Base-by-base conservation (phyloP, 2,888 invertebrate species). In the Frankliniella fusca region DNA sequence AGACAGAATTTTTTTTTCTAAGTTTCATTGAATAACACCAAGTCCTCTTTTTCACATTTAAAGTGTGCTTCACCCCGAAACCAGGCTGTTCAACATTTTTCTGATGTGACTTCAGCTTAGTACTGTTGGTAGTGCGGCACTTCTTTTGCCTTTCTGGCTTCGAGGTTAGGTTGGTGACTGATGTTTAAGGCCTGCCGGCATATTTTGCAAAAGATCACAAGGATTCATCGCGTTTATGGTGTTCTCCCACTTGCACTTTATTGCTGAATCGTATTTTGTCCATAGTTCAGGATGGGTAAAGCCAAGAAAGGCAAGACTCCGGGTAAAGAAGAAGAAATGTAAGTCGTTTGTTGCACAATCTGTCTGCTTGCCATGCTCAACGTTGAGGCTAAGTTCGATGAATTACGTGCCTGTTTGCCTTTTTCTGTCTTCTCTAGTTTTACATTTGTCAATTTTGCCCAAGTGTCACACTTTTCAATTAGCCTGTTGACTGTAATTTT, bases 251-350 rank as follows among this genome's bases (percentile, higher is more conserved):
- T 27, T 23, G 10, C 27, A 9, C 12, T 23, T 76, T 27, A 12
- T 8, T 8, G 27, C 70, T 27, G 12, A 76, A 27, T 76, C 27
- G 27, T 76, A 23, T 27, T 27, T n/a, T 12, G 27, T 27, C 12
- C 27, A 50, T 54, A 79, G 20, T 81, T 12, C 83, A 83, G 80
- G 83, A 86, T 86, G 94, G 94, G 93, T 87, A 94, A 94, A 90
- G 91, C 93, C 88, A 94, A 94, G 91, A 94, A 94, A 89, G 92
- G 93, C 88, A 94, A 94, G 90, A 94, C 94, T 90, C 92, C 92
- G 89, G 91, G 90, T 87, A 91, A 91, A 87, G 93, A 92, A 85
- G 94, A 94, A 85, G 94, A 94, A 86, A 84, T 84, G 86, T 86
- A 84, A 86, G 86, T 86, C 81, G 76, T 76, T 70, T 18, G 48